phyloP scores from a whole-genome alignment of 2,888 invertebrate species.

The Calameuta pallipes region DNA sequence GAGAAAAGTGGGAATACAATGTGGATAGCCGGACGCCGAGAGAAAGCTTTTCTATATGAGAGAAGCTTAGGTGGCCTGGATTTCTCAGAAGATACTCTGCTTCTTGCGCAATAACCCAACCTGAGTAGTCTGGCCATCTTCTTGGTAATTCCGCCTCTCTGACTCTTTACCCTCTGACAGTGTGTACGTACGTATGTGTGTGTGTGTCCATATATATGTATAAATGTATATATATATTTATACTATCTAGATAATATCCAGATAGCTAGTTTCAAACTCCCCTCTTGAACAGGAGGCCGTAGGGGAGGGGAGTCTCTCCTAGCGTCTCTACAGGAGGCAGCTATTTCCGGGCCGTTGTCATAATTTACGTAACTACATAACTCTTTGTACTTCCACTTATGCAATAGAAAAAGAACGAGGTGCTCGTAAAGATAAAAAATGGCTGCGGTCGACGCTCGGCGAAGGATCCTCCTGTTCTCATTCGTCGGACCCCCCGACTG shows the following conservation, averaged over 20 bases:
- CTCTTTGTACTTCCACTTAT: conserved; percentile 58
- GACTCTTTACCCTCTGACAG: conserved; percentile 12
- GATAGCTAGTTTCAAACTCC: background rate
- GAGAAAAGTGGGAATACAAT: background rate
- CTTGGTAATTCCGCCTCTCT: conserved; percentile 3
- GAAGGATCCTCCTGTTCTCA: background rate
- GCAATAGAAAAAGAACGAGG: conserved; percentile 45
- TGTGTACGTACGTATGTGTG: too few species aligned
- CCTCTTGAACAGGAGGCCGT: background rate
- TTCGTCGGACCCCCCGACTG: background rate
- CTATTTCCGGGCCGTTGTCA: conserved; percentile 47
- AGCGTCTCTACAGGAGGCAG: conserved; percentile 4
- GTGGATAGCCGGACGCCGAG: background rate
- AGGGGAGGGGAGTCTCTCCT: background rate
- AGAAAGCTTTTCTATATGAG: background rate
- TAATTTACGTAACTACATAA: conserved; percentile 61
- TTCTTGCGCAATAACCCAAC: conserved; percentile 7
- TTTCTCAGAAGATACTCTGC: background rate
- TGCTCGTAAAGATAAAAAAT: conserved; percentile 59
- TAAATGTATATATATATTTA: background rate
- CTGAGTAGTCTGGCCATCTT: background rate
- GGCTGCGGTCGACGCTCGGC: conserved; percentile 42
- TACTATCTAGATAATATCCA: background rate
- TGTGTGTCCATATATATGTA: too few species aligned
- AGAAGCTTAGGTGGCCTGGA: conserved; percentile 1